Evolutionary conservation across 2,888 invertebrate species (phyloP).

Genomic region (Lasioglossum morio): DNA sequence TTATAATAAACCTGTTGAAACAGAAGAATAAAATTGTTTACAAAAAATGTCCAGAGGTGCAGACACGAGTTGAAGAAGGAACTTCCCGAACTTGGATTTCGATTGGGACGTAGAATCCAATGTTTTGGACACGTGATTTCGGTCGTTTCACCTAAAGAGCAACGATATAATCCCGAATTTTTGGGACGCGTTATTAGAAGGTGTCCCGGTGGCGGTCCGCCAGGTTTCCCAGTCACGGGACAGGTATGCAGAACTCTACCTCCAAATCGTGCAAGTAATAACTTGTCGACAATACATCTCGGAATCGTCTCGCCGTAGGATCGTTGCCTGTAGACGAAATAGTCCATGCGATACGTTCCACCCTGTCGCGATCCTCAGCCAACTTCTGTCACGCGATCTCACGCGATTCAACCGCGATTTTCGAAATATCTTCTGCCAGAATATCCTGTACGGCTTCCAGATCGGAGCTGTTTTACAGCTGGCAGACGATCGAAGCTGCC

Average conservation of each 20-base stretch:
- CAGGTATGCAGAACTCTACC: conserved; percentile 50
- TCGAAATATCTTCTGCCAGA: background rate
- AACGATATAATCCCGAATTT: conserved; percentile 29
- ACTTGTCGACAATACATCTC: conserved; percentile 63
- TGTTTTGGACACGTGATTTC: background rate
- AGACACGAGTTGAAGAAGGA: background rate
- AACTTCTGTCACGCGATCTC: conserved; percentile 6
- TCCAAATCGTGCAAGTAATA: conserved; percentile 65
- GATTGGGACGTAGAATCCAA: background rate
- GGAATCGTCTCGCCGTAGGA: conserved; percentile 42
- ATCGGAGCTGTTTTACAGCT: background rate
- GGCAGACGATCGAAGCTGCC: background rate
- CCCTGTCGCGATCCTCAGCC: conserved; percentile 38
- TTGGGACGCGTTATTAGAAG: conserved; percentile 50
- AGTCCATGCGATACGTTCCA: conserved; percentile 57
- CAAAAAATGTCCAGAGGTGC: background rate
- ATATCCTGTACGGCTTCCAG: background rate
- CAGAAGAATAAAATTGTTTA: background rate
- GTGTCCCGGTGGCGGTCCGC: conserved; percentile 49
- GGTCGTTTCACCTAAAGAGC: background rate
- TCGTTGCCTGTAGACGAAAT: conserved; percentile 46
- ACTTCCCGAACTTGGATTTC: background rate
- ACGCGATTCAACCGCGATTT: background rate
- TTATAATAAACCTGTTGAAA: background rate
- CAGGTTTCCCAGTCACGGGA: conserved; percentile 54